A percentile compares a stretch with the other conserved stretches of the same genome.
Conservation (phyloP, 2,797 vertebrate genomes). For the Smutsia gigantea region DNA sequence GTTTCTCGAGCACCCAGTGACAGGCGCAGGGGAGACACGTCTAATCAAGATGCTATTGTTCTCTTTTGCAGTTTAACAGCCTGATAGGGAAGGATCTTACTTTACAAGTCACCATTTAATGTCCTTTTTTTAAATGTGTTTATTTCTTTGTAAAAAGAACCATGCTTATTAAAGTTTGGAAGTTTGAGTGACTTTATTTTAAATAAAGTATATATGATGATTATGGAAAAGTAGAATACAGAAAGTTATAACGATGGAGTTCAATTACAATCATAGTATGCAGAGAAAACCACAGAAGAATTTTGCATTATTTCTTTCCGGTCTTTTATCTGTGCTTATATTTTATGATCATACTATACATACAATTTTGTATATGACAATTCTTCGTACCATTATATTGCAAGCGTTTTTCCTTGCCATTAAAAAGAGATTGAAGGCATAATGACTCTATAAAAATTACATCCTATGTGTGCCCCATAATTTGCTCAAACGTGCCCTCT, state of each 20-base stretch:
- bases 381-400: slow-evolving; percentile 20
- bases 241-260: background rate
- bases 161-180: background rate
- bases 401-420: background rate
- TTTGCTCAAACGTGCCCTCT: background rate
- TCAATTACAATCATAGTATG: background rate
- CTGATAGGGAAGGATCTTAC: background rate
- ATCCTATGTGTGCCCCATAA: background rate
- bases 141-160: background rate
- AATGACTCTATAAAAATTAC: background rate
- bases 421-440: background rate
- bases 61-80: background rate
- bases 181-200: background rate
- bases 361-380: background rate
- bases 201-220: background rate
- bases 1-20: background rate
- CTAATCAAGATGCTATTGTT: background rate
- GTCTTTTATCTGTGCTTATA: background rate
- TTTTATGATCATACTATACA: background rate
- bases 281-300: background rate
- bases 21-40: background rate
- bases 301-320: background rate
- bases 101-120: background rate
- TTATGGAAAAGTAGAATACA: background rate
- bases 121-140: background rate